phyloP scores from a whole-genome alignment of 2,797 vertebrate species.

The Tragelaphus oryx region DNA sequence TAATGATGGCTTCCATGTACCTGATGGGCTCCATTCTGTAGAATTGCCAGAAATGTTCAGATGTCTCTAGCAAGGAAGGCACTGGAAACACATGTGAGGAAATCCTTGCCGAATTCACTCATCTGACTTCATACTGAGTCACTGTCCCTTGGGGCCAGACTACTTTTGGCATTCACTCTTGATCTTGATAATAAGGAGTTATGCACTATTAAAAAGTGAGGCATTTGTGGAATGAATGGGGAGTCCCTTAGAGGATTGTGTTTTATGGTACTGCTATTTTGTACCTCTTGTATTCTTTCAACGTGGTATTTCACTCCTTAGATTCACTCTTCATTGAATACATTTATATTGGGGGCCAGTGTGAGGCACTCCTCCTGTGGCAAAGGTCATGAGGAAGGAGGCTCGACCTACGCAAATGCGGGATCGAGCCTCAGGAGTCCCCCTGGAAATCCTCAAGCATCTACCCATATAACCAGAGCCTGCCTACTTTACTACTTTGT shows the following conservation, averaged over 20 bases:
- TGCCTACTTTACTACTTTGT: no score
- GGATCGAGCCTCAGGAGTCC: no score
- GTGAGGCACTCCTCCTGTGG: no score
- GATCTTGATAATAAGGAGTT: slow-evolving; percentile 22
- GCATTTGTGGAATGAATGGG: neutral
- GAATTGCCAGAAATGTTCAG: slow-evolving; percentile 6
- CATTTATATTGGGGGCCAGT: neutral
- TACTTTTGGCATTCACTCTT: neutral
- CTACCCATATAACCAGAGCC: no score
- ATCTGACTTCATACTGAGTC: slow-evolving; percentile 30
- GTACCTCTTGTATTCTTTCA: neutral
- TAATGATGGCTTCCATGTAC: neutral
- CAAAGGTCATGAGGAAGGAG: no score
- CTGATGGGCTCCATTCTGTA: neutral
- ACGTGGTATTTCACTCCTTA: slow-evolving; percentile 8
- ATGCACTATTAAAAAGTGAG: neutral
- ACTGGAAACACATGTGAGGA: neutral
- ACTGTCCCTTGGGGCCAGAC: neutral
- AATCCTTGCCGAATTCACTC: neutral
- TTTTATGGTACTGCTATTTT: neutral
- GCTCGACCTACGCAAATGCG: no score
- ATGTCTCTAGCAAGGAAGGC: neutral
- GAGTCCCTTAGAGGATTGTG: neutral
- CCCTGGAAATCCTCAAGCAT: no score
- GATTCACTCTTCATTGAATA: neutral